Conservation (phyloP, 2,888 invertebrate genomes). For the Thymelicus sylvestris region DNA sequence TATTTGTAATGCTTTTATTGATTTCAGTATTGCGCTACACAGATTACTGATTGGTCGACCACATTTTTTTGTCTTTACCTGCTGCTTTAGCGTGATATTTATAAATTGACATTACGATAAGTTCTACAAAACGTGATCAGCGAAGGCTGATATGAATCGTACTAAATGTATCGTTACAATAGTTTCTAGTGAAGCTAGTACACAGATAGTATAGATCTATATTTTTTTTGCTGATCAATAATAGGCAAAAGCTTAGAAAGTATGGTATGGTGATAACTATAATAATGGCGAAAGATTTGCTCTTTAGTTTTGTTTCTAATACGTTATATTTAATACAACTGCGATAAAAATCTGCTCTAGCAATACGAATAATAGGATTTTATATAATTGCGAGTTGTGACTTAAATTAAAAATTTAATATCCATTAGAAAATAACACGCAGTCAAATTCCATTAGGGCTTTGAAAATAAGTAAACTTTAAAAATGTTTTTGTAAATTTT, state of each 20-base stretch:
- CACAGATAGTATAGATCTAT: conserved; percentile 7
- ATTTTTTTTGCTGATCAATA: background rate
- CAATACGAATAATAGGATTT: background rate
- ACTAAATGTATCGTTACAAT: conserved; percentile 23
- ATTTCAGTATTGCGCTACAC: conserved; percentile 5
- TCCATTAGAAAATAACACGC: no score
- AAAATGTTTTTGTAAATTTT: no score
- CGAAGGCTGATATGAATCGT: conserved; percentile 16
- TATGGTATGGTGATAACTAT: conserved; percentile 3
- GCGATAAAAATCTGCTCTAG: background rate
- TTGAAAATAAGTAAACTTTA: no score
- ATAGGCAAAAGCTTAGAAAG: conserved; percentile 10
- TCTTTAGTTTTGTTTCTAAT: conserved; percentile 5
- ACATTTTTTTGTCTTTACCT: conserved; percentile 3
- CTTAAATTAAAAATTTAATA: background rate
- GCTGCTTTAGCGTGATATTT: conserved; percentile 2
- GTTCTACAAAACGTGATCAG: conserved; percentile 19
- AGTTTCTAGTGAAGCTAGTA: conserved; percentile 14
- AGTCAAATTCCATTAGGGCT: no score
- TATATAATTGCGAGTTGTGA: background rate
- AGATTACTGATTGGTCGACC: conserved; percentile 10
- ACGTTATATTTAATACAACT: background rate
- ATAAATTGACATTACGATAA: conserved; percentile 15
- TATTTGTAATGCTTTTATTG: conserved; percentile 25
- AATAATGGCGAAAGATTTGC: conserved; percentile 4